A percentile compares a stretch with the other conserved stretches of the same genome.
phyloP scores from a whole-genome alignment of 2,888 invertebrate species.

The Hyles lineata region DNA sequence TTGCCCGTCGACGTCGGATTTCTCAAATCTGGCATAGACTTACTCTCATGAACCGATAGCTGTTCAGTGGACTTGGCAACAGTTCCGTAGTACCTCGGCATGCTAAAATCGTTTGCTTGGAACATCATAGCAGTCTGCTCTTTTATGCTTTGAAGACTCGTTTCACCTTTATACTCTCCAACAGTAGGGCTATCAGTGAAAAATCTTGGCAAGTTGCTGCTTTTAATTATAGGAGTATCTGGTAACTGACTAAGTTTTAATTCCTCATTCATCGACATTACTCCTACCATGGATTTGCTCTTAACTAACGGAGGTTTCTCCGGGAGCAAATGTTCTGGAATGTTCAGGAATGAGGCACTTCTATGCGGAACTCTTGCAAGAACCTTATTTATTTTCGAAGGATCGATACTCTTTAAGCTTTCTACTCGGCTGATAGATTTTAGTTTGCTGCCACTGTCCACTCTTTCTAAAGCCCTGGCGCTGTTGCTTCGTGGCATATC shows the following conservation, averaged over 20 bases:
- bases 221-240: conserved; percentile 80
- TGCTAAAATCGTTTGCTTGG: conserved; percentile 84
- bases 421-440: conserved; percentile 73
- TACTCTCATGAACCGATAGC: conserved; percentile 73
- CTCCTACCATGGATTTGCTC: conserved; percentile 77
- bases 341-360: conserved; percentile 80
- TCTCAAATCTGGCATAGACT: conserved; percentile 81
- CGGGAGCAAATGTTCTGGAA: conserved; percentile 73
- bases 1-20: conserved; percentile 62
- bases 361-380: conserved; percentile 75
- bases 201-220: conserved; percentile 77
- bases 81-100: conserved; percentile 86
- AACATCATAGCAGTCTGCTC: conserved; percentile 81
- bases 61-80: conserved; percentile 61
- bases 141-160: conserved; percentile 76
- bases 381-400: conserved; percentile 73
- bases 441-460: conserved; percentile 64
- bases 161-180: conserved; percentile 75
- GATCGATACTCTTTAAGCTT: conserved; percentile 76
- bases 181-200: conserved; percentile 73
- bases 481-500: conserved; percentile 72
- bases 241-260: conserved; percentile 71
- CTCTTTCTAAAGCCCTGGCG: conserved; percentile 67
- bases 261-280: conserved; percentile 63
- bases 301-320: conserved; percentile 74